Evolutionary conservation across 2,113 vertebrate species (phyloP).

Genomic region (Monopterus albus): DNA sequence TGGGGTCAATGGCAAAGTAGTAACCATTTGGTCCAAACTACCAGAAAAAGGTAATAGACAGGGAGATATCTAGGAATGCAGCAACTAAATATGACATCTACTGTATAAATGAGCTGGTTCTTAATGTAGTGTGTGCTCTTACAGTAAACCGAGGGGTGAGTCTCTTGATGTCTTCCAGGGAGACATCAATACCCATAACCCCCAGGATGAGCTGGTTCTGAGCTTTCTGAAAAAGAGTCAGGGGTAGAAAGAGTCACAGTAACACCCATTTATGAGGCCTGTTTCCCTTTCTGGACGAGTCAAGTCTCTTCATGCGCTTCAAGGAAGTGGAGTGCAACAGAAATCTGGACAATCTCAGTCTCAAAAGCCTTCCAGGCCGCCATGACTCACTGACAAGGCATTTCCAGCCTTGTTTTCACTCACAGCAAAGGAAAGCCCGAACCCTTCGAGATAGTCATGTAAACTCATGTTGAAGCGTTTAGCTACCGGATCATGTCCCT

Average conservation of each 20-base stretch:
- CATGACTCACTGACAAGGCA: conserved; percentile 74
- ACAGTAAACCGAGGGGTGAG: conserved; percentile 95
- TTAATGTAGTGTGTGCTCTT: conserved; percentile 68
- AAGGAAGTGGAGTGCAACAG: conserved; percentile 56
- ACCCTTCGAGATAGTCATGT: conserved; percentile 54
- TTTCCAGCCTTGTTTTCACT: conserved; percentile 60
- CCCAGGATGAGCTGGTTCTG: conserved; percentile 96
- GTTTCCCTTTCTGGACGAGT: conserved; percentile 62
- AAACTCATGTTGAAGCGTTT: conserved; percentile 78
- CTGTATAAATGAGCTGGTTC: neutral
- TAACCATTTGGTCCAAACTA: conserved; percentile 98
- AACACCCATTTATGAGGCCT: conserved; percentile 14
- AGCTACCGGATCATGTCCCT: conserved; percentile 72
- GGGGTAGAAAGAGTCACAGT: conserved; percentile 10
- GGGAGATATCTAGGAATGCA: neutral
- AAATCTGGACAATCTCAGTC: conserved; percentile 68
- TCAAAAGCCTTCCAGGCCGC: conserved; percentile 56
- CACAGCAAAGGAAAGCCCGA: conserved; percentile 34
- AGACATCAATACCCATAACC: conserved; percentile 97
- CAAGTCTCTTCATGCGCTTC: conserved; percentile 60
- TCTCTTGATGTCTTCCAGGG: conserved; percentile 95
- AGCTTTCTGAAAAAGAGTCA: conserved; percentile 41
- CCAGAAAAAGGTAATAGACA: conserved; percentile 1
- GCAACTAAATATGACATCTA: neutral
- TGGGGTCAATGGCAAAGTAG: conserved; percentile 98